A percentile compares a stretch with the other conserved stretches of the same genome.
phyloP scores from a whole-genome alignment of 2,113 vertebrate species.

The Cranoglanis bouderius region DNA sequence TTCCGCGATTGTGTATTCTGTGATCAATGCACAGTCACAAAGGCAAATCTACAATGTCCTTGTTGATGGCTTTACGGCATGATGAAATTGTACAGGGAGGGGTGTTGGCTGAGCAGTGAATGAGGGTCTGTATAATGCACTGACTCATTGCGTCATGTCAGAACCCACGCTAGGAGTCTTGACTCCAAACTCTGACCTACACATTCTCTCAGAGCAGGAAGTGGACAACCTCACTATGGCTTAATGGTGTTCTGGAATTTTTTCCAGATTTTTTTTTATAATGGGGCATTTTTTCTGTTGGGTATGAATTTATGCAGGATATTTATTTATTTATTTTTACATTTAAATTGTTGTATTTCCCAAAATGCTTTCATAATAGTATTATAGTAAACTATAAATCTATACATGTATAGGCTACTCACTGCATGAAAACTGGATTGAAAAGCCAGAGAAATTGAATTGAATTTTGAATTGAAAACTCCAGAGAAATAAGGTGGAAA shows the following conservation, averaged over 20 bases:
- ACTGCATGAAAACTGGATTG: background rate
- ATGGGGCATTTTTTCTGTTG: background rate
- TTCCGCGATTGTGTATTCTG: slow-evolving; percentile 23
- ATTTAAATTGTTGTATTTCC: background rate
- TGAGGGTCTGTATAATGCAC: slow-evolving; percentile 7
- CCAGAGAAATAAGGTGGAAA: background rate
- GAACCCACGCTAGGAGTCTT: slow-evolving; percentile 24
- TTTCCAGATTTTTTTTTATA: no score
- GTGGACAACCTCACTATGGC: background rate
- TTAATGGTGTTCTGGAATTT: background rate
- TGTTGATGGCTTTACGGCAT: slow-evolving; percentile 40
- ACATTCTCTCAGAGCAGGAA: slow-evolving; percentile 47
- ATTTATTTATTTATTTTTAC: background rate
- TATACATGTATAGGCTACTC: background rate
- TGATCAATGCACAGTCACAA: slow-evolving; percentile 28
- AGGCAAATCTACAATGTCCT: slow-evolving; percentile 36
- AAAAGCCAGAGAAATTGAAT: no score
- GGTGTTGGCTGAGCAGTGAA: slow-evolving; percentile 33
- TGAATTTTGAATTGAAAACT: no score
- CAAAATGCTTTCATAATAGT: background rate
- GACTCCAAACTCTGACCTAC: slow-evolving; percentile 29
- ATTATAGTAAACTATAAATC: background rate
- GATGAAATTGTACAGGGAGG: slow-evolving; percentile 9
- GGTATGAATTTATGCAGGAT: background rate
- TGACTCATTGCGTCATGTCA: slow-evolving; percentile 34